Evolutionary conservation across 2,888 invertebrate species (phyloP), one percentile per base, ranked within the genome.

Genomic region (Patella depressa): DNA sequence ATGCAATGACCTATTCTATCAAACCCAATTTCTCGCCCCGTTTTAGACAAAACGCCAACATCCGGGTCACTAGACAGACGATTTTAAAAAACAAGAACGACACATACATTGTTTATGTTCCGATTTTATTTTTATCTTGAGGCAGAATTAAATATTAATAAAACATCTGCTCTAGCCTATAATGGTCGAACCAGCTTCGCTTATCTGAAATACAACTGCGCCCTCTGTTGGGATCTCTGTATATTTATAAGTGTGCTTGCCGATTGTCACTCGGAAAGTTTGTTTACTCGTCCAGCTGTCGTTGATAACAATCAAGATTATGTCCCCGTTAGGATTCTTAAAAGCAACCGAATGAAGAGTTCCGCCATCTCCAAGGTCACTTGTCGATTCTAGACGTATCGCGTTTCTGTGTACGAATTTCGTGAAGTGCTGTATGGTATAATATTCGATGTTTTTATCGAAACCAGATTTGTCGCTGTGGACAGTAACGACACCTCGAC

Each of bases 261-360:
- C 65, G 14, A 65, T 65, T 24, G 65, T 65, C 14, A 65, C 19
- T 24, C 19, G 19, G 24, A 65, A 65, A 24, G 65, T 24, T 65
- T 65, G 65, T 14, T 65, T 65, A 24, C 3, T 65, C 2, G 19
- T 11, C 65, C 65, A 65, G 19, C 65, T 65, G 65, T 65, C 65
- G 14, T 65, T 65, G 65, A 65, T 65, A 65, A 65, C 65, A 3
- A 65, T 65, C 19, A 65, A 65, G 19, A 65, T 65, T 19, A 65
- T 65, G 65, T 65, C 24, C 14, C 24, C 24, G 14, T 65, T 24
- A 24, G 65, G 65, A 65, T 65, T 65, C 24, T 24, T 65, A 19
- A 65, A 65, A 12, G 65, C 65, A 65, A 65, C 65, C 14, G 65
- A 65, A 65, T 65, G 65, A 65, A 65, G 65, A 19, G 65, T 65